Evolutionary conservation across 2,888 invertebrate species (phyloP).

Genomic region (Apamea sordens): DNA sequence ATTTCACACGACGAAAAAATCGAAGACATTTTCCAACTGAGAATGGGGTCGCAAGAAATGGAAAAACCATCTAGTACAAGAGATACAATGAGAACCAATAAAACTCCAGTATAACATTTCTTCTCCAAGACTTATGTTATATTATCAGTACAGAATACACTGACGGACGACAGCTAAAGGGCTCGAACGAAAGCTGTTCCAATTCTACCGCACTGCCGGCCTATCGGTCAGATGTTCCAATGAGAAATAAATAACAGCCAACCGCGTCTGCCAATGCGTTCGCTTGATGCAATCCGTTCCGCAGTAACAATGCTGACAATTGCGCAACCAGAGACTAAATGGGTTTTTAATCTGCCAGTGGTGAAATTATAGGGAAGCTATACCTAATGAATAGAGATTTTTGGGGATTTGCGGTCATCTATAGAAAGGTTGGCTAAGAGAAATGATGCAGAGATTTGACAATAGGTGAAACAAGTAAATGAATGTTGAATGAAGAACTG

Average conservation of each 20-base stretch:
- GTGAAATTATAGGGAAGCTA: constrained; percentile 23
- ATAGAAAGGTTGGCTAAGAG: background rate
- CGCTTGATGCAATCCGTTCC: constrained; percentile 72
- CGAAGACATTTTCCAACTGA: background rate
- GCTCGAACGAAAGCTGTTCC: constrained; percentile 68
- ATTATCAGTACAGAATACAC: background rate
- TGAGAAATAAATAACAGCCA: constrained; percentile 82
- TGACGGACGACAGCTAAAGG: constrained; percentile 51
- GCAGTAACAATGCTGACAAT: constrained; percentile 55
- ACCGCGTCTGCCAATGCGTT: constrained; percentile 81
- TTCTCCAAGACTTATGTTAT: background rate
- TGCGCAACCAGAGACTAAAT: constrained; percentile 61
- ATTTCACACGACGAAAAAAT: background rate
- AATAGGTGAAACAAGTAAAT: background rate
- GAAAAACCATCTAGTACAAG: background rate
- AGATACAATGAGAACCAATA: background rate
- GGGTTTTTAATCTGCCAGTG: constrained; percentile 52
- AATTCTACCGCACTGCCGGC: constrained; percentile 57
- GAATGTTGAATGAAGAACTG: background rate
- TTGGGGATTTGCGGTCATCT: constrained; percentile 18
- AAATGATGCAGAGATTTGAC: too few species aligned
- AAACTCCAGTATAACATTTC: background rate
- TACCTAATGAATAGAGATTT: constrained; percentile 1
- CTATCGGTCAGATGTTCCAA: constrained; percentile 68
- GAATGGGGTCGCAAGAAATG: background rate